These are phyloP conservation scores for Sinhomidia bicolor DNA, from an alignment of 2,888 invertebrate genomes.

Conservation along the genomic window DNA sequence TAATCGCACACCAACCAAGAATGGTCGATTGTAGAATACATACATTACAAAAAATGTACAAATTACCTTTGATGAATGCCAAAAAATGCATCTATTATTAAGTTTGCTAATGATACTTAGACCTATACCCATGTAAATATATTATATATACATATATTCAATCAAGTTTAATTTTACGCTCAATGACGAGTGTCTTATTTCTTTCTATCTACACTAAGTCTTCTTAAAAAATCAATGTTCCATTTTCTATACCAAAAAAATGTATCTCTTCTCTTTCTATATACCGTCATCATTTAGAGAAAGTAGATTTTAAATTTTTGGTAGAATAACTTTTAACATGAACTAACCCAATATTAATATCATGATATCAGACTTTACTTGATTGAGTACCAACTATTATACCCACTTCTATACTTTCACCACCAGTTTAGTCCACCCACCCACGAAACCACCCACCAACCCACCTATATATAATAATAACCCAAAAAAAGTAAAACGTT, in stretches of 20 bases:
- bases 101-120: neutral
- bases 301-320: neutral
- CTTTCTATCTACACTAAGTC: neutral
- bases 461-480: neutral
- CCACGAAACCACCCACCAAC: neutral
- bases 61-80: too few relatives aligned
- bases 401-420: constrained; percentile 22
- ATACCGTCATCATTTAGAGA: neutral
- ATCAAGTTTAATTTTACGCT: neutral
- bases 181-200: neutral
- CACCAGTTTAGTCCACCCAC: neutral
- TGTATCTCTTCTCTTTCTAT: neutral
- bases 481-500: neutral
- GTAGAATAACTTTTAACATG: constrained; percentile 8
- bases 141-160: neutral
- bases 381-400: neutral
- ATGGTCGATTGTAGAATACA: too few relatives aligned
- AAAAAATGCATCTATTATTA: too few relatives aligned
- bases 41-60: too few relatives aligned
- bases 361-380: neutral
- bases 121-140: neutral
- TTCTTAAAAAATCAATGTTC: neutral
- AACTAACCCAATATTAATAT: constrained; percentile 15
- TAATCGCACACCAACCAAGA: too few relatives aligned
- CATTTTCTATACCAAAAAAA: neutral